Conservation (phyloP, 1,140 invertebrate genomes). For the Grapholita molesta region DNA sequence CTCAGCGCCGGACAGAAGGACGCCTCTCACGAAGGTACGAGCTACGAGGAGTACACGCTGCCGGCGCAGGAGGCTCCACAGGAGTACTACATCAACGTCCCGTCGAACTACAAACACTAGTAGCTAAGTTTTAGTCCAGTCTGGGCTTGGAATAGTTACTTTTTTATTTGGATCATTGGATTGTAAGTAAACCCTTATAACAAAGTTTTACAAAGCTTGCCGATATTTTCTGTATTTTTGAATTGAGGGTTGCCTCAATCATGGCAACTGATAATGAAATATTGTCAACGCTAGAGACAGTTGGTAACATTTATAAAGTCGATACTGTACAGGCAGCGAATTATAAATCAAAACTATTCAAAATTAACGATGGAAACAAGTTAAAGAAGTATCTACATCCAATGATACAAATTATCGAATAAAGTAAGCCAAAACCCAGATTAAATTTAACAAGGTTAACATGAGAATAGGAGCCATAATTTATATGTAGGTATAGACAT, state of each 20-base stretch:
- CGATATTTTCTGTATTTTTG: too few species aligned
- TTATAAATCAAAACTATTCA: background rate
- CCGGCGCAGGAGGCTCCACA: slow-evolving; percentile 38
- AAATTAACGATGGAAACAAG: background rate
- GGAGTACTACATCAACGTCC: slow-evolving; percentile 47
- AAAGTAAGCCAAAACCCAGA: slow-evolving; percentile 14
- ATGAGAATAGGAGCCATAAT: slow-evolving; percentile 22
- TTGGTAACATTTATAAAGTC: too few species aligned
- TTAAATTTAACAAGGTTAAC: slow-evolving; percentile 16
- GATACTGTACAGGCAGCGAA: background rate
- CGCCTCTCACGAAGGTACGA: slow-evolving; percentile 67
- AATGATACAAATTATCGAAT: slow-evolving; percentile 16
- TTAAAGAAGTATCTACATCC: background rate
- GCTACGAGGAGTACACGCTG: slow-evolving; percentile 52
- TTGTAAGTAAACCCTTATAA: background rate
- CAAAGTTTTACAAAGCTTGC: too few species aligned
- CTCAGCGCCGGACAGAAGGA: slow-evolving; percentile 43
- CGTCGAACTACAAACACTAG: slow-evolving; percentile 67
- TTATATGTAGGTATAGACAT: slow-evolving; percentile 15
- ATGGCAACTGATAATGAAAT: too few species aligned
- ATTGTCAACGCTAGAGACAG: too few species aligned
- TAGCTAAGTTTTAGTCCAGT: slow-evolving; percentile 41
- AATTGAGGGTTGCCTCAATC: too few species aligned
- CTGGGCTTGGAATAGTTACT: background rate
- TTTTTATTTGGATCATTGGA: background rate